Base-by-base conservation (phyloP, 2,888 invertebrate genomes). In the Hirtodrosophila alboralis region DNA sequence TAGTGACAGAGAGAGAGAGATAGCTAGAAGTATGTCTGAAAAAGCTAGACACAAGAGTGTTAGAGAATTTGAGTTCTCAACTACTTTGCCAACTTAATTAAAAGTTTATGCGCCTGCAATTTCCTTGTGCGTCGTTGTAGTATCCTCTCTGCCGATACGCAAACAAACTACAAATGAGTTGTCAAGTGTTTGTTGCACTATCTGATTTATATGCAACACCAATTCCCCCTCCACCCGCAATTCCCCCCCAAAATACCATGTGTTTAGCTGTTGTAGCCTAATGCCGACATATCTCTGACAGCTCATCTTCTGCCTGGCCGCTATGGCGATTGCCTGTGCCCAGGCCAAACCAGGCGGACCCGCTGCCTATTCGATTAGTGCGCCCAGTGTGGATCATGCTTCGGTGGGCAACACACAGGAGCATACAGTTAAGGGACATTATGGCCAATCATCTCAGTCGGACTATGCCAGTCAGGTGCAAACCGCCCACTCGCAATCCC, bases 401-500 rank as follows among this genome's bases (percentile, higher is more conserved):
- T 90, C 88, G 9, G 91, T 91, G 23, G 90, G 90, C 49, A 87
- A 87, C 40, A 80, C 89, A 45, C 90, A 91, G 66, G 90, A 90
- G 75, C 90, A 91, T 36, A 90, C 90, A 16, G 90, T 91, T 7
- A 86, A 90, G 87, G 90, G 91, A 8, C 89, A 88, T 60, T 90
- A 90, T 49, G 91, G 90, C 14, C 90, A 90, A 72, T 90, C 89
- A 26, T 90, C 90, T 13, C 89, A 90, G 57, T 91, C 91, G 36
- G 88, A 90, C 72, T 91, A 91, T 48, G 83, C 90, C 63, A 90
- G 90, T 57, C 87, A 89, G 48, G 91, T 90, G 23, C 88, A 91
- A 65, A 90, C 91, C 12, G 89, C 91, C 4, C 90, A 91, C 64
- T 90, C 90, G 23, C 88, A 90, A 37, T 89, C 90, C 7, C 90